Percentiles rank a stretch among this genome's conserved stretches.
Conservation (phyloP, 1,140 invertebrate species). For the Achatina immaculata region DNA sequence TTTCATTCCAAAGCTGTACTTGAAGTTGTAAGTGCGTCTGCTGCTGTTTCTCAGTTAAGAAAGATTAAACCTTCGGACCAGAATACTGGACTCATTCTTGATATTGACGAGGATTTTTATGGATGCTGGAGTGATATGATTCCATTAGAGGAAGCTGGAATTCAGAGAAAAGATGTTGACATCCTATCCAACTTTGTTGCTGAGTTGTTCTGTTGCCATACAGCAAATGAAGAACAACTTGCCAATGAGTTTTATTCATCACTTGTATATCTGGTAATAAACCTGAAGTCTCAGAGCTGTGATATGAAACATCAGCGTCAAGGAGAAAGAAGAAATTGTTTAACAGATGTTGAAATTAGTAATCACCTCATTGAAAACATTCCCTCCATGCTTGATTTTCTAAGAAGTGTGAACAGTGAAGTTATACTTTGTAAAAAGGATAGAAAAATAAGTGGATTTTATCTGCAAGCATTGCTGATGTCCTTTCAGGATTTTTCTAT, state of each 20-base stretch:
- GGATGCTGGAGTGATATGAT: constrained; percentile 53
- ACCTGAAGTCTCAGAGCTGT: constrained; percentile 28
- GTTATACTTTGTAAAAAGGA: constrained; percentile 19
- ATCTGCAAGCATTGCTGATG: constrained; percentile 38
- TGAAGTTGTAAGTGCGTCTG: constrained; percentile 44
- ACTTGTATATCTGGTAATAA: constrained; percentile 36
- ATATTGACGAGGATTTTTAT: constrained; percentile 62
- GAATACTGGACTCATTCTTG: constrained; percentile 51
- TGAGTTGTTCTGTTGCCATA: constrained; percentile 50
- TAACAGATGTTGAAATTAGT: constrained; percentile 16
- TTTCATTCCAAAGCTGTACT: constrained; percentile 31
- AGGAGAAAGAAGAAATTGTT: constrained; percentile 3
- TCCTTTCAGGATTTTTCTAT: constrained; percentile 32
- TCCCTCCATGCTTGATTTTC: background rate
- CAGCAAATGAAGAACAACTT: constrained; percentile 43
- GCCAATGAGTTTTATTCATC: constrained; percentile 44
- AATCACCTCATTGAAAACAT: constrained; percentile 30
- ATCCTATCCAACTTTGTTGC: constrained; percentile 41
- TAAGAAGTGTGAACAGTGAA: background rate
- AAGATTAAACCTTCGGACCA: constrained; percentile 35
- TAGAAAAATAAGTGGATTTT: constrained; percentile 12
- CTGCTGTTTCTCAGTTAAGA: constrained; percentile 34
- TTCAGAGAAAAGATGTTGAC: constrained; percentile 33
- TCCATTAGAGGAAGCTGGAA: constrained; percentile 42
- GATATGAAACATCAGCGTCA: background rate